These are phyloP conservation scores for Xenopus laevis DNA, from an alignment of 2,113 vertebrate species.

Conservation along the genomic window DNA sequence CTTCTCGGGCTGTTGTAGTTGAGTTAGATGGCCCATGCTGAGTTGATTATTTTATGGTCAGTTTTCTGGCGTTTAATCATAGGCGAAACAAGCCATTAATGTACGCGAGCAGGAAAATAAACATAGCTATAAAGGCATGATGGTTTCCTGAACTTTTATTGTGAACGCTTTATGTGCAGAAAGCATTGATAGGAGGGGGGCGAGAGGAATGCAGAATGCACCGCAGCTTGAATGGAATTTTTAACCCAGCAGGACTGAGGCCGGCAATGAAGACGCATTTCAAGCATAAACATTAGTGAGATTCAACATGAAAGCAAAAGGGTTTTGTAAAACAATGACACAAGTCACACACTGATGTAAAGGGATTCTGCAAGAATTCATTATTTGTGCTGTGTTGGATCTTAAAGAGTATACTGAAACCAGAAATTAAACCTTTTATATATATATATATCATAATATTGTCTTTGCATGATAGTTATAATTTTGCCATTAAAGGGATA, in stretches of 20 bases:
- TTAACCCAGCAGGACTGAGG: not conserved
- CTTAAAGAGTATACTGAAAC: too few species aligned
- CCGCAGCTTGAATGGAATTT: not conserved
- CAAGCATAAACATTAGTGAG: too few species aligned
- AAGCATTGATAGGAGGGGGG: not conserved
- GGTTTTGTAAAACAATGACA: too few species aligned
- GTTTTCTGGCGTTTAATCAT: conserved; percentile 21
- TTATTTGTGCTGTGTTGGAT: too few species aligned
- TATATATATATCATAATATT: too few species aligned
- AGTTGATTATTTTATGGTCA: conserved; percentile 10
- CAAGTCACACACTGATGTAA: too few species aligned
- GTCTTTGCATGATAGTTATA: too few species aligned
- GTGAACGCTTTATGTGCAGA: not conserved
- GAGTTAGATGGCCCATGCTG: not conserved
- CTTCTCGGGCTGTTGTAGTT: not conserved
- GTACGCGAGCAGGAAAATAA: not conserved
- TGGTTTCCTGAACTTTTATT: not conserved
- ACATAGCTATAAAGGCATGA: not conserved
- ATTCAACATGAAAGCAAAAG: too few species aligned
- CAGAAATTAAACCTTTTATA: too few species aligned
- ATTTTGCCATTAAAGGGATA: too few species aligned
- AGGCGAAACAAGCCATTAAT: conserved; percentile 26
- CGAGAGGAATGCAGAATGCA: not conserved
- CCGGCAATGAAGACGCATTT: not conserved
- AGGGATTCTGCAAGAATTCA: too few species aligned